Evolutionary conservation across 2,888 invertebrate genomes (phyloP).

Genomic region (Eupeodes latifasciatus): DNA sequence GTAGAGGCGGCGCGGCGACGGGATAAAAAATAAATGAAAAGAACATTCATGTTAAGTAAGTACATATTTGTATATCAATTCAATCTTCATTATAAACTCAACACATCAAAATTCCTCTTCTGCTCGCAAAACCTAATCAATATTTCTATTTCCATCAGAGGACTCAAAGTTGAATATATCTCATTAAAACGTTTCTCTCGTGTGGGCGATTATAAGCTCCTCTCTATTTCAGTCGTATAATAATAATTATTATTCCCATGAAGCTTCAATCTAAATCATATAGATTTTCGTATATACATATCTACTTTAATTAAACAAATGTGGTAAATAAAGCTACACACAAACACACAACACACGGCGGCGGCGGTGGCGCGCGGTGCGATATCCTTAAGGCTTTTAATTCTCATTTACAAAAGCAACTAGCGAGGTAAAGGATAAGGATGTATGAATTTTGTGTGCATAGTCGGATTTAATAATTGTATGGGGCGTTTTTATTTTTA

Average conservation of each 20-base stretch:
- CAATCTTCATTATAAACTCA: not conserved
- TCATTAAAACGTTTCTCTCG: conserved; percentile 38
- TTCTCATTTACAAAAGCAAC: not conserved
- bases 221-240: conserved; percentile 21
- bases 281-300: not conserved
- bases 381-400: conserved; percentile 4
- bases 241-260: not conserved
- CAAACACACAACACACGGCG: too few species aligned
- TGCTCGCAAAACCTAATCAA: conserved; percentile 41
- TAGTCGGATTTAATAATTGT: not conserved
- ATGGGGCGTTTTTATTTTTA: not conserved
- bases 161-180: conserved; percentile 19
- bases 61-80: not conserved
- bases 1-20: too few species aligned
- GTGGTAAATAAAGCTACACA: conserved; percentile 21
- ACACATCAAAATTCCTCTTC: not conserved
- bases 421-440: not conserved
- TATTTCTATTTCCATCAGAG: conserved; percentile 46
- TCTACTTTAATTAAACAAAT: conserved; percentile 24
- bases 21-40: not conserved
- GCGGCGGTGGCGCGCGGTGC: too few species aligned
- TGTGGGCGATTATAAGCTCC: conserved; percentile 36
- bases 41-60: not conserved
- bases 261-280: not conserved
- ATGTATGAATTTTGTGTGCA: not conserved